Evolutionary conservation across 2,888 invertebrate genomes (phyloP), one percentile per base, ranked within the genome.

Genomic region (Linnaemya tessellans): DNA sequence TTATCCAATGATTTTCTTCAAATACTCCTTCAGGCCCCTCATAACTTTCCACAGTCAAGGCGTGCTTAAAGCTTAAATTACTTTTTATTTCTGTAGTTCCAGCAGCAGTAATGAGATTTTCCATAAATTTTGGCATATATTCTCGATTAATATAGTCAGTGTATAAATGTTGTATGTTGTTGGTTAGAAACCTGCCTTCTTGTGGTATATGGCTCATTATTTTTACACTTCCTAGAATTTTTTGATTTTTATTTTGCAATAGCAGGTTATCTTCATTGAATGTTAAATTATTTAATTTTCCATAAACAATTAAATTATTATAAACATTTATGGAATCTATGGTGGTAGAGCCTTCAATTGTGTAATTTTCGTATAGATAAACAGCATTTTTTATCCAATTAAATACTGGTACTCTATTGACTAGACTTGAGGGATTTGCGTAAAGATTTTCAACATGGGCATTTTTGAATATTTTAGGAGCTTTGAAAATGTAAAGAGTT

Each of bases 371-470:
- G 84, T 91, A 92, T 15, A 92, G 89, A 49, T 90, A 90, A 3
- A 94, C 91, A 1, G 93, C 89, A 46, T 93, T 90, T 30, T 91
- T 89, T 2, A 93, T 90, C 93, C 94, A 94, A 65, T 93, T 88
- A 3, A 89, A 78, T 11, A 95, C 89, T 62, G 93, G 90, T 0
- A 94, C 92, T 62, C 93, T 90, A 87, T 94, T 93, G 20, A 94
- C 89, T 5, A 62, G 84, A 71, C 91, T 89, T 0, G 41, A 87
- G 25, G 89, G 81, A 11, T 90, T 87, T 11, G 92, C 89, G 67
- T 89, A 89, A 1, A 94, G 88, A 78, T 92, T 89, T 38, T 90
- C 89, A 0, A 93, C 91, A 20, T 87, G 87, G n/a, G 94, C 89
- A 73, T 91, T 90, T 8, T 89, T 65, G 46, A 94, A 89, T 51